phyloP scores from a whole-genome alignment of 2,113 vertebrate species.

The Melanerpes aurifrons region DNA sequence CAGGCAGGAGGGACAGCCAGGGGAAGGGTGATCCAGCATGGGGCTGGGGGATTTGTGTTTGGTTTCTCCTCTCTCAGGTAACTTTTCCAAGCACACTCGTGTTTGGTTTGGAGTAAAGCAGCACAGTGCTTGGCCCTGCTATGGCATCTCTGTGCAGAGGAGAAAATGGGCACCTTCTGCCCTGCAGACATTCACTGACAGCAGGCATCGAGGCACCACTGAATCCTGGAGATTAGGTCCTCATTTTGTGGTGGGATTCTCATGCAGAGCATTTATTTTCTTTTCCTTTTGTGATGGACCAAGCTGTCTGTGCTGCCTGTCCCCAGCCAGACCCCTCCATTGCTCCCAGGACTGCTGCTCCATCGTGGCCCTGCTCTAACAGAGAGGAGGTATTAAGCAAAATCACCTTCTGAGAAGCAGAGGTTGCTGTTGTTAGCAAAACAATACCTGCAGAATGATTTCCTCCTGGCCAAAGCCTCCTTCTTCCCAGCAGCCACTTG shows the following conservation, averaged over 20 bases:
- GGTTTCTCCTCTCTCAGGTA: not conserved
- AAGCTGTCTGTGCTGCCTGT: slow-evolving; percentile 44
- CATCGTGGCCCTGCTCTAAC: slow-evolving; percentile 66
- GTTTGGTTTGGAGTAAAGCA: slow-evolving; percentile 1
- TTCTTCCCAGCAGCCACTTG: slow-evolving; percentile 22
- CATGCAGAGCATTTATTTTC: slow-evolving; percentile 52
- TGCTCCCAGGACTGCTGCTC: slow-evolving; percentile 65
- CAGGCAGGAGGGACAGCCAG: too few species aligned
- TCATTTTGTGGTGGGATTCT: slow-evolving; percentile 43
- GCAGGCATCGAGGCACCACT: slow-evolving; percentile 67
- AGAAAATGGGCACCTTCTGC: slow-evolving; percentile 38
- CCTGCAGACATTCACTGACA: slow-evolving; percentile 52
- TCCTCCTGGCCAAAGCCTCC: slow-evolving; percentile 32
- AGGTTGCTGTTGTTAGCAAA: slow-evolving; percentile 76
- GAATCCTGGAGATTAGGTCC: slow-evolving; percentile 64
- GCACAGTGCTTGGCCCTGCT: not conserved
- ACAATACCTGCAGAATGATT: slow-evolving; percentile 72
- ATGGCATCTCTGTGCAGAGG: not conserved
- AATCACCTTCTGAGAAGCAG: slow-evolving; percentile 64
- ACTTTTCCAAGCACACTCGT: not conserved
- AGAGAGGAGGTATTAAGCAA: slow-evolving; percentile 75
- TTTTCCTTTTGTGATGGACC: slow-evolving; percentile 65
- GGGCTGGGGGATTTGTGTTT: accelerated
- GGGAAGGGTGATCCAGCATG: accelerated
- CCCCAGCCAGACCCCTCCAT: slow-evolving; percentile 60